Conservation (phyloP, 1,140 invertebrate species). For the Drosophila serrata region DNA sequence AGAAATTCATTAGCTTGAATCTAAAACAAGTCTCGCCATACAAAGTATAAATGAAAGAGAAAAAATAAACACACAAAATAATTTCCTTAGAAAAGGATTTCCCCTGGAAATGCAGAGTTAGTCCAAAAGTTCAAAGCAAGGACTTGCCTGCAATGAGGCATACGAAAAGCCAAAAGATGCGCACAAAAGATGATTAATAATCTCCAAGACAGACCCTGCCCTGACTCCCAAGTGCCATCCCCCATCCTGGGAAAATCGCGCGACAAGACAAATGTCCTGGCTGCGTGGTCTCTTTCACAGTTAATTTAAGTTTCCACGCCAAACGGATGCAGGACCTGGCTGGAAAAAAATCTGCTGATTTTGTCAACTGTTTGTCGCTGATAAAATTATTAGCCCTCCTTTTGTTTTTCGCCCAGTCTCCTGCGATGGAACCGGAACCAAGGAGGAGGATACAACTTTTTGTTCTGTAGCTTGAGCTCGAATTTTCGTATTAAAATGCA, state of each 20-base stretch:
- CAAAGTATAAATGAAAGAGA: slow-evolving; percentile 10
- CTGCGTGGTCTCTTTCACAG: slow-evolving; percentile 83
- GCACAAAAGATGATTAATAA: slow-evolving; percentile 84
- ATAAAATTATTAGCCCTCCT: slow-evolving; percentile 84
- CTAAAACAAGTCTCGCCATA: slow-evolving; percentile 24
- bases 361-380: slow-evolving; percentile 83
- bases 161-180: slow-evolving; percentile 68
- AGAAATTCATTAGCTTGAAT: slow-evolving; percentile 74
- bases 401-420: slow-evolving; percentile 54
- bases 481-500: slow-evolving; percentile 81
- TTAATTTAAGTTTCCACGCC: slow-evolving; percentile 78
- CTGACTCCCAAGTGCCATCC: slow-evolving; percentile 19
- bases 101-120: slow-evolving; percentile 31
- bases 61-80: slow-evolving; percentile 41
- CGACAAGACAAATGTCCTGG: slow-evolving; percentile 81
- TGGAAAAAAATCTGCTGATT: slow-evolving; percentile 75
- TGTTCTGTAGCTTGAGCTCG: slow-evolving; percentile 19
- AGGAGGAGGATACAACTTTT: not conserved
- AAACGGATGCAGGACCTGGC: slow-evolving; percentile 67
- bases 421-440: slow-evolving; percentile 1
- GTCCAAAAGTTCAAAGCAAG: slow-evolving; percentile 60
- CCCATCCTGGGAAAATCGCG: slow-evolving; percentile 30
- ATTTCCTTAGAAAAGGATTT: slow-evolving; percentile 69
- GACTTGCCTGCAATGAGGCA: slow-evolving; percentile 61
- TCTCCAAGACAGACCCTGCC: slow-evolving; percentile 52